These are phyloP conservation scores for Perodicticus potto DNA, from an alignment of 2,797 vertebrate genomes.

Conservation along the genomic window DNA sequence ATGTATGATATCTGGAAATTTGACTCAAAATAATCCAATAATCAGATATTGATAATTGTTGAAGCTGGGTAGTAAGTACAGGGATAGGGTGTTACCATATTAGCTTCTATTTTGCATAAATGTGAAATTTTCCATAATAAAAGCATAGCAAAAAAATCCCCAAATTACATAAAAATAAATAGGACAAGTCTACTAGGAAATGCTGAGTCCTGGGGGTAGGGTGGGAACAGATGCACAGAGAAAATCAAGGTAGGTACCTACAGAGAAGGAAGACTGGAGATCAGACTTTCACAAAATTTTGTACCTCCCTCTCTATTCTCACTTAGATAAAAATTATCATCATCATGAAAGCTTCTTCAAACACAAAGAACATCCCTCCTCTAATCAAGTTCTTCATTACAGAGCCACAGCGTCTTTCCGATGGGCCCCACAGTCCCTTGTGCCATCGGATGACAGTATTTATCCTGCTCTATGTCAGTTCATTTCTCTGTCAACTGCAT, in stretches of 20 bases:
- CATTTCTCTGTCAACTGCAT: not conserved
- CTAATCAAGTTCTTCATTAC: not conserved
- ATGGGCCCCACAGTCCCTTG: not conserved
- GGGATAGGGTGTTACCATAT: not conserved
- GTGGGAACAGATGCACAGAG: not conserved
- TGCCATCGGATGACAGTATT: not conserved
- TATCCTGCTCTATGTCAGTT: not conserved
- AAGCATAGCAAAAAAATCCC: conserved; percentile 6
- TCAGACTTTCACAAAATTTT: not conserved
- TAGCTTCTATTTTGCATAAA: not conserved
- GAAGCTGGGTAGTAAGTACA: not conserved
- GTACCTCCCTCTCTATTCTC: not conserved
- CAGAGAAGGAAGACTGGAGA: not conserved
- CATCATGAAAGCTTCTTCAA: not conserved
- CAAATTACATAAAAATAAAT: not conserved
- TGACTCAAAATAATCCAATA: not conserved
- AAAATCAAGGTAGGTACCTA: not conserved
- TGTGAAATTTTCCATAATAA: conserved; percentile 23
- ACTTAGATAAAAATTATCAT: conserved; percentile 24
- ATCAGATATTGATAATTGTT: not conserved
- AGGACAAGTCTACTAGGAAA: not conserved
- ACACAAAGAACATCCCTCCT: not conserved
- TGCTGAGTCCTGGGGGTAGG: not conserved
- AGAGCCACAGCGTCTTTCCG: not conserved
- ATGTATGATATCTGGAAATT: not conserved